phyloP scores from a whole-genome alignment of 2,113 vertebrate species.

The Actinemys pallida region DNA sequence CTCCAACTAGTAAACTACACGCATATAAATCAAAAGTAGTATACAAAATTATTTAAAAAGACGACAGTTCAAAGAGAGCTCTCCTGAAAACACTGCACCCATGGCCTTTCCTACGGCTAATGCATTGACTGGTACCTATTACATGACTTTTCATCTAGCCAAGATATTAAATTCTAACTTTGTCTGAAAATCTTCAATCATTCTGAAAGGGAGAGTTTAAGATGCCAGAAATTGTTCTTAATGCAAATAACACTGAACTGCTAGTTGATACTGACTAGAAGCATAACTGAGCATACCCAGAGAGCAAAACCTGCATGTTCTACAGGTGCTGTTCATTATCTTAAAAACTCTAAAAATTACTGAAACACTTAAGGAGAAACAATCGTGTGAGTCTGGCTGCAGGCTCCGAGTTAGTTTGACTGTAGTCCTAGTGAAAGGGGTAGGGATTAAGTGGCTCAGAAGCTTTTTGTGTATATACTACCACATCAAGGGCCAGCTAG shows the following conservation, averaged over 20 bases:
- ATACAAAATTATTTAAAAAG: slow-evolving; percentile 46
- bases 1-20: slow-evolving; percentile 45
- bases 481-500: background rate
- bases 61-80: background rate
- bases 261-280: background rate
- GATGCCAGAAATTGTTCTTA: background rate
- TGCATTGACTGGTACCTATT: background rate
- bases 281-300: background rate
- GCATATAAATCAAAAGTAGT: slow-evolving; percentile 56
- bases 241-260: background rate
- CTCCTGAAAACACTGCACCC: background rate
- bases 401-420: background rate
- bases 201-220: background rate
- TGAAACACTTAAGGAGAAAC: background rate
- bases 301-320: background rate
- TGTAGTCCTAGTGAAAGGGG: background rate
- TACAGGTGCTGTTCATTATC: background rate
- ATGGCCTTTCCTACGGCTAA: background rate
- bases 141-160: background rate
- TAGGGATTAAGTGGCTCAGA: background rate
- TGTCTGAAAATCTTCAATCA: background rate
- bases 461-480: background rate
- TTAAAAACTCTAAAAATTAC: background rate
- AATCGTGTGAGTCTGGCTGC: background rate
- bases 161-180: slow-evolving; percentile 33